Base-by-base conservation (phyloP, 92 coral and sea anemone genomes). In the Parazoanthus swiftii region DNA sequence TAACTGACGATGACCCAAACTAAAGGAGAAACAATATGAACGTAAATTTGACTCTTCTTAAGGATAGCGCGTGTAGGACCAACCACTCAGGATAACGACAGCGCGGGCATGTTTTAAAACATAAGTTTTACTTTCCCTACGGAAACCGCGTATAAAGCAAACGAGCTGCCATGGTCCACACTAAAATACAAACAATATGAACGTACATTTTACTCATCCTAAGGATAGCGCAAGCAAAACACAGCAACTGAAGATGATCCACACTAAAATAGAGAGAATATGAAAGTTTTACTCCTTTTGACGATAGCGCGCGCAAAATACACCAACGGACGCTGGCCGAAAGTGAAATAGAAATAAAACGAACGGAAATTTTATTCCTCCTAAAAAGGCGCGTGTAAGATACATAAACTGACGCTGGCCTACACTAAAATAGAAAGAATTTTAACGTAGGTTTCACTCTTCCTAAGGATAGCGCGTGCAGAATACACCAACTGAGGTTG, bases 21-120 rank as follows among this genome's bases (percentile, higher is more conserved):
- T 68, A 68, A 68, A 68, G 74, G 74, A 68, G 74, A 68, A 68
- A 68, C 74, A 68, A 26, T 29, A 29, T 29, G 33, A 29, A 29
- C 33, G 33, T 29, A 29, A 29, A 29, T 29, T 29, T 29, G 33
- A 68, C 74, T 68, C 74, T 68, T 68, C 74, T 68, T 68, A 68
- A 68, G 74, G 74, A 68, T 68, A 68, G 74, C 74, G 74, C 74
- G 74, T 68, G 74, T 68, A 68, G 74, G 74, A 68, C 74, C 74
- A 68, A 68, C 74, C 74, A 68, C 74, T 68, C 74, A 68, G 74
- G 74, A 68, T 68, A 68, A 68, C 74, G 74, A 68, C 74, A 68
- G 74, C 74, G 74, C 74, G 74, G 74, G 74, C 74, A 68, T 68
- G 74, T 68, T 68, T 21, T 68, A 68, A 68, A 68, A 68, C 74